Percentiles rank a stretch among this genome's conserved stretches.
Conservation (phyloP, 1,140 invertebrate species). For the Neoseiulus cucumeris region DNA sequence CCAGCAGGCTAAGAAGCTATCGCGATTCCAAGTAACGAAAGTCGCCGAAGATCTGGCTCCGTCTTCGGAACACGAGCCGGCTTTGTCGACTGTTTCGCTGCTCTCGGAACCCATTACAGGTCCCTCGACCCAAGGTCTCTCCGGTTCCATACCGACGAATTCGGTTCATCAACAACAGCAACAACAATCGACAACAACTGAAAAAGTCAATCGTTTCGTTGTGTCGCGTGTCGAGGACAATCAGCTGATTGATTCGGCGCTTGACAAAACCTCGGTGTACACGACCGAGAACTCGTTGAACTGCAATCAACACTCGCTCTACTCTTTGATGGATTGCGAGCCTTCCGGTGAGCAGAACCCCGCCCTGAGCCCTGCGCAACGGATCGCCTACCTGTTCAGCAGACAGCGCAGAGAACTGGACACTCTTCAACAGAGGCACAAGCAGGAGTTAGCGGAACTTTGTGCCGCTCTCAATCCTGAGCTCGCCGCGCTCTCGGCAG, state of each 20-base stretch:
- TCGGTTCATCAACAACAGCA: slow-evolving; percentile 16
- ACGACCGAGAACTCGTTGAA: slow-evolving; percentile 30
- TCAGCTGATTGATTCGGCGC: slow-evolving; percentile 8
- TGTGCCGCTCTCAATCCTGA: neutral
- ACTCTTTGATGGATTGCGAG: slow-evolving; percentile 10
- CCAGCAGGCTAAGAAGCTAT: slow-evolving; percentile 12
- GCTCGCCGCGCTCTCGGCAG: neutral
- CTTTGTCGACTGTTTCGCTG: slow-evolving; percentile 9
- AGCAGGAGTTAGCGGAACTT: slow-evolving; percentile 2
- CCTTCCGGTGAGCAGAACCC: slow-evolving; percentile 11
- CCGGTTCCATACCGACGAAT: neutral
- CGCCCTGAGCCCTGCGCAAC: neutral
- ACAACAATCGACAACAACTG: slow-evolving; percentile 1
- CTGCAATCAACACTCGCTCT: neutral
- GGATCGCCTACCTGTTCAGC: neutral
- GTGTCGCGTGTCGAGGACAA: slow-evolving; percentile 9
- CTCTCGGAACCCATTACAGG: neutral
- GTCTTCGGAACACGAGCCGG: neutral
- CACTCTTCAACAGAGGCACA: neutral
- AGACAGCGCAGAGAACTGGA: neutral
- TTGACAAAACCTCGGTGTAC: slow-evolving; percentile 11
- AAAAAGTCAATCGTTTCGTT: slow-evolving; percentile 21
- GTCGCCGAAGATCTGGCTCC: slow-evolving; percentile 15
- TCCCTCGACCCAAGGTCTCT: slow-evolving; percentile 1
- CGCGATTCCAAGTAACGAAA: slow-evolving; percentile 16